A percentile compares a stretch with the other conserved stretches of the same genome.
phyloP scores from a whole-genome alignment of 2,797 vertebrate species.

The Notolepis coatsorum region DNA sequence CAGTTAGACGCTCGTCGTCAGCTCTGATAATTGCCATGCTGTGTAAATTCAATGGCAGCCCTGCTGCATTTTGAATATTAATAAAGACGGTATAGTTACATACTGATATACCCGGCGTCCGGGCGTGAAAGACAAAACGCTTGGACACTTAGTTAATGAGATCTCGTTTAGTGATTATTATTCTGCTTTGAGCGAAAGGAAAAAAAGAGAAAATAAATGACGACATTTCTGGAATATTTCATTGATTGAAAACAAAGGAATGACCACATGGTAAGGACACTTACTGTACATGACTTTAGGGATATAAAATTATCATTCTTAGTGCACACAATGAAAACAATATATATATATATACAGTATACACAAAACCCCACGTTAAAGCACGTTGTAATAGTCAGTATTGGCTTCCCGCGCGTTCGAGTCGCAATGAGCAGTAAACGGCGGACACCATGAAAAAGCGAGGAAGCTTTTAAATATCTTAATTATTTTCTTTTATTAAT shows the following conservation, averaged over 20 bases:
- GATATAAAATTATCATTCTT: neutral
- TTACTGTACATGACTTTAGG: neutral
- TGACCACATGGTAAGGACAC: neutral
- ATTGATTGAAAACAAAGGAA: conserved; percentile 16
- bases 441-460: conserved; percentile 45
- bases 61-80: conserved; percentile 48
- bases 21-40: conserved; percentile 68
- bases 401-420: neutral
- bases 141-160: conserved; percentile 30
- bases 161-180: conserved; percentile 35
- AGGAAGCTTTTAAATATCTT: conserved; percentile 82
- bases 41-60: conserved; percentile 52
- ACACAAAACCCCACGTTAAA: neutral
- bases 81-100: conserved; percentile 45
- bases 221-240: conserved; percentile 2
- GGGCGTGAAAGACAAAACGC: conserved; percentile 50
- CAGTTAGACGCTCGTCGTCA: conserved; percentile 72
- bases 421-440: conserved; percentile 23
- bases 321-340: conserved; percentile 6
- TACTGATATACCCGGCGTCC: conserved; percentile 49
- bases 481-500: conserved; percentile 96
- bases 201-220: neutral
- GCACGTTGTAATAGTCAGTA: neutral
- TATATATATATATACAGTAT: conserved; percentile 5
- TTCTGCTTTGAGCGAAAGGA: neutral